These are phyloP conservation scores for Drosophila athabasca DNA, from an alignment of 1,140 invertebrate species.

Conservation along the genomic window DNA sequence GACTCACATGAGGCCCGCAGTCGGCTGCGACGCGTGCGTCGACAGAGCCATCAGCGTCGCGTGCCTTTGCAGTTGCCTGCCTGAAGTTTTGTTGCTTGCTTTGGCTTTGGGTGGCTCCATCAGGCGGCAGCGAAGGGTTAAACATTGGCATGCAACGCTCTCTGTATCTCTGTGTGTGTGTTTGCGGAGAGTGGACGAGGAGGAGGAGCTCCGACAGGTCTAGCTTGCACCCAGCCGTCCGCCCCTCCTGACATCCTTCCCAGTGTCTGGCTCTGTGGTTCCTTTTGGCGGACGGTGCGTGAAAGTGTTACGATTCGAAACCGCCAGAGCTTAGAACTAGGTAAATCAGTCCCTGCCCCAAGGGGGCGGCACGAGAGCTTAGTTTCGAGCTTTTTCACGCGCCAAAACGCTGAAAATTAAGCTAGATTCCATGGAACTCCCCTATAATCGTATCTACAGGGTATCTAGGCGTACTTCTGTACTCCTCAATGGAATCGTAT, in stretches of 20 bases:
- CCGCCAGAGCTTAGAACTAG: slow-evolving; percentile 72
- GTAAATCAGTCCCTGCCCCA: slow-evolving; percentile 57
- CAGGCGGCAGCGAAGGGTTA: slow-evolving; percentile 54
- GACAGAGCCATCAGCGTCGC: slow-evolving; percentile 63
- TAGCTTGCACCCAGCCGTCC: slow-evolving; percentile 13
- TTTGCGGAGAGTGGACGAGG: neutral
- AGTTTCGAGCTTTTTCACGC: too few relatives aligned
- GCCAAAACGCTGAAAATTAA: too few relatives aligned
- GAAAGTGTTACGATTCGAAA: slow-evolving; percentile 80
- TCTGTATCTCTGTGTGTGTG: slow-evolving; percentile 23
- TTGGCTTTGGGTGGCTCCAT: slow-evolving; percentile 31
- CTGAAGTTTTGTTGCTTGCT: slow-evolving; percentile 43
- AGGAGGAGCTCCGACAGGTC: slow-evolving; percentile 55
- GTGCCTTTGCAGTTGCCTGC: slow-evolving; percentile 62
- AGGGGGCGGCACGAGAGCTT: neutral
- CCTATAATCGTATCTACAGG: too few relatives aligned
- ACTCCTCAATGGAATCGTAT: slow-evolving; percentile 4
- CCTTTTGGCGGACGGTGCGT: slow-evolving; percentile 58
- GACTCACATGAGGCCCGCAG: slow-evolving; percentile 50
- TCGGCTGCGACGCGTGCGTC: slow-evolving; percentile 44
- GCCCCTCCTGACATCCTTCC: neutral
- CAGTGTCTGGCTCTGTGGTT: slow-evolving; percentile 40
- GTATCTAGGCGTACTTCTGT: neutral
- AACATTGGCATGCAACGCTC: slow-evolving; percentile 43
- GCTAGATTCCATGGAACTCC: too few relatives aligned